Percentiles rank a stretch among this genome's conserved stretches.
Conservation (phyloP, 2,797 vertebrate species). For the Apogon hyalosoma region DNA sequence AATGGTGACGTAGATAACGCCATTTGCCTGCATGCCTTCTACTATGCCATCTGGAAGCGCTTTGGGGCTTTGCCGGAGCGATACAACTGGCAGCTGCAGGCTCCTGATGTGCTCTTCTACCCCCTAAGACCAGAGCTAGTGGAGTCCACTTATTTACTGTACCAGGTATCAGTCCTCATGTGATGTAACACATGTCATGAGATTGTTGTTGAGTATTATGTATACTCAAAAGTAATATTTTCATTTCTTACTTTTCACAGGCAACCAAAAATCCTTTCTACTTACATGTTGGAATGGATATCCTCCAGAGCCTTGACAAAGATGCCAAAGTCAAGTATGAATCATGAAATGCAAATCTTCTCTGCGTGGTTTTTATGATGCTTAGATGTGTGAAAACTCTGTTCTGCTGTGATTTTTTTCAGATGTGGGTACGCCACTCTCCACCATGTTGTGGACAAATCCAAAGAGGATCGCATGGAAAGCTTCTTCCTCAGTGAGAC, state of each 20-base stretch:
- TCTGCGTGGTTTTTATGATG: background rate
- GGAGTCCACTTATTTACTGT: constrained; percentile 97
- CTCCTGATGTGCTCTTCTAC: constrained; percentile 96
- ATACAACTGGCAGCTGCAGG: constrained; percentile 98
- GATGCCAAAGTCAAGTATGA: constrained; percentile 96
- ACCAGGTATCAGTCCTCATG: constrained; percentile 87
- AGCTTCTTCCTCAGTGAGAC: constrained; percentile 99
- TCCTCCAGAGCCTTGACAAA: constrained; percentile 97
- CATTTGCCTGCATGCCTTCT: constrained; percentile 98
- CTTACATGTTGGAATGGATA: constrained; percentile 98
- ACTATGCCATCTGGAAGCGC: constrained; percentile 99
- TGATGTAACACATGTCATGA: background rate
- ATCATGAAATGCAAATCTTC: background rate
- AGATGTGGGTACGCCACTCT: constrained; percentile 98
- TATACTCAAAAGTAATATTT: background rate
- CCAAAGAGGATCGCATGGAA: constrained; percentile 99
- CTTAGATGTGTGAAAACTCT: constrained; percentile 11
- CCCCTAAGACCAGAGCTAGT: constrained; percentile 95
- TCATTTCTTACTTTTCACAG: constrained; percentile 69
- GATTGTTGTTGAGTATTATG: background rate
- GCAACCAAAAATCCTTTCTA: constrained; percentile 99
- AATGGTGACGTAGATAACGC: constrained; percentile 98
- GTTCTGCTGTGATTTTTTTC: constrained; percentile 29
- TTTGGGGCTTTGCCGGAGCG: constrained; percentile 96
- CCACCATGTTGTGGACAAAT: constrained; percentile 97